Conservation (phyloP, 1,140 invertebrate species). For the Drosophila aff. region DNA sequence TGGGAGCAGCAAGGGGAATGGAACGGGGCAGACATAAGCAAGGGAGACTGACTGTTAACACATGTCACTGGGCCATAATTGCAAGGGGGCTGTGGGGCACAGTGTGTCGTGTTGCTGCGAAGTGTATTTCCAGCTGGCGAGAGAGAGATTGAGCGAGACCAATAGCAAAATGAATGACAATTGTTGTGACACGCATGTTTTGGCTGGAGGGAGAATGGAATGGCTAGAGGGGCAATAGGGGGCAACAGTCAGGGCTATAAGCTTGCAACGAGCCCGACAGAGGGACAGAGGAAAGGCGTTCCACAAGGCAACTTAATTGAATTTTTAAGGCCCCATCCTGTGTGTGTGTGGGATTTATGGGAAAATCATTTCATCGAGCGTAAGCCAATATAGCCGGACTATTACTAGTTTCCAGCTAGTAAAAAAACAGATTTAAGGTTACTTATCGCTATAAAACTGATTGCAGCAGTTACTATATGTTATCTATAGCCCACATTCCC, state of each 20-base stretch:
- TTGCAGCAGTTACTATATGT: not conserved
- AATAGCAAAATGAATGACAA: slow-evolving; percentile 67
- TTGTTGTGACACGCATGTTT: slow-evolving; percentile 74
- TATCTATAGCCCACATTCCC: not conserved
- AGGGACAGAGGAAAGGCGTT: not conserved
- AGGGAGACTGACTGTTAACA: slow-evolving; percentile 54
- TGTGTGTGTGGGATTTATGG: slow-evolving; percentile 33
- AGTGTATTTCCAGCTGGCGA: slow-evolving; percentile 13
- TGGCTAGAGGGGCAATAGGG: not conserved
- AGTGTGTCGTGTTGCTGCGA: not conserved
- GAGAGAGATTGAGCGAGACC: not conserved
- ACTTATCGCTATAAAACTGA: not conserved
- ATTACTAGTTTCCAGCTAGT: not conserved
- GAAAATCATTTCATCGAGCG: slow-evolving; percentile 28
- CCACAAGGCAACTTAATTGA: slow-evolving; percentile 41
- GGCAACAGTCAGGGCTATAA: slow-evolving; percentile 1
- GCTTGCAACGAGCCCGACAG: not conserved
- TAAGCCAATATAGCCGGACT: slow-evolving; percentile 19
- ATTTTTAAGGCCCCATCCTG: slow-evolving; percentile 37
- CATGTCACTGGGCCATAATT: slow-evolving; percentile 74
- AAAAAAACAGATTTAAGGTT: not conserved
- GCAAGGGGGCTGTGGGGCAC: slow-evolving; percentile 34
- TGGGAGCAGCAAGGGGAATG: slow-evolving; percentile 14
- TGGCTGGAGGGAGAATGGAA: slow-evolving; percentile 6
- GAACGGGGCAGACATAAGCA: not conserved